Percentiles rank a stretch among this genome's conserved stretches.
Conservation (phyloP, 2,888 invertebrate species). For the Trachelus iudaicus region DNA sequence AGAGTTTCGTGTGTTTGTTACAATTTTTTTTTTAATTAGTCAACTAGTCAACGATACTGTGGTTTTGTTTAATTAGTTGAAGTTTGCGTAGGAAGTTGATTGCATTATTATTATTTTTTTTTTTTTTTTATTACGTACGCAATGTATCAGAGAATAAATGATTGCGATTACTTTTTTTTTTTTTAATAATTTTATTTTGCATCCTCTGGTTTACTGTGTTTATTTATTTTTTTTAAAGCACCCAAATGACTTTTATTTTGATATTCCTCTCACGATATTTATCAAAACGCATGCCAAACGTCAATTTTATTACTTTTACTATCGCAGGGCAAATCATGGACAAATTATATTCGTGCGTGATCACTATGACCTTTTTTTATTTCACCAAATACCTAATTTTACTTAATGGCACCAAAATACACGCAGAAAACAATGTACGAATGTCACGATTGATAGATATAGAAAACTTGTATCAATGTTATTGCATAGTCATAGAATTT, state of each 20-base stretch:
- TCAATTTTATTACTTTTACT: slow-evolving; percentile 18
- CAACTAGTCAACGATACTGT: slow-evolving; percentile 11
- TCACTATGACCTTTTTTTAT: neutral
- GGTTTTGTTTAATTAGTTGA: slow-evolving; percentile 19
- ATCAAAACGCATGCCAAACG: slow-evolving; percentile 6
- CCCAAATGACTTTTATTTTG: slow-evolving; percentile 14
- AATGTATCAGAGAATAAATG: neutral
- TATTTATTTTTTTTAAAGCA: slow-evolving; percentile 31
- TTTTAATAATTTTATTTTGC: slow-evolving; percentile 27
- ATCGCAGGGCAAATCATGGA: neutral
- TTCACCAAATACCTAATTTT: neutral
- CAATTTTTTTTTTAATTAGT: slow-evolving; percentile 5
- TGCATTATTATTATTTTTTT: too few species aligned
- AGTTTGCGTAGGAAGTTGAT: slow-evolving; percentile 18
- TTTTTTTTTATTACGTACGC: slow-evolving; percentile 21
- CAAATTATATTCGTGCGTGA: slow-evolving; percentile 7
- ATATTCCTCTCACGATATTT: neutral
- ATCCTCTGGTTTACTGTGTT: slow-evolving; percentile 38
- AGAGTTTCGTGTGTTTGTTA: slow-evolving; percentile 11
- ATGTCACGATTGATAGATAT: neutral
- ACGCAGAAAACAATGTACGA: neutral
- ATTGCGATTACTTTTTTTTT: neutral
- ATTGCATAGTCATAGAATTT: neutral
- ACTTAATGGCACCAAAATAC: neutral
- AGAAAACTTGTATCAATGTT: neutral